Evolutionary conservation across 1,140 invertebrate species (phyloP).

Genomic region (Caenorhabditis inopinata): DNA sequence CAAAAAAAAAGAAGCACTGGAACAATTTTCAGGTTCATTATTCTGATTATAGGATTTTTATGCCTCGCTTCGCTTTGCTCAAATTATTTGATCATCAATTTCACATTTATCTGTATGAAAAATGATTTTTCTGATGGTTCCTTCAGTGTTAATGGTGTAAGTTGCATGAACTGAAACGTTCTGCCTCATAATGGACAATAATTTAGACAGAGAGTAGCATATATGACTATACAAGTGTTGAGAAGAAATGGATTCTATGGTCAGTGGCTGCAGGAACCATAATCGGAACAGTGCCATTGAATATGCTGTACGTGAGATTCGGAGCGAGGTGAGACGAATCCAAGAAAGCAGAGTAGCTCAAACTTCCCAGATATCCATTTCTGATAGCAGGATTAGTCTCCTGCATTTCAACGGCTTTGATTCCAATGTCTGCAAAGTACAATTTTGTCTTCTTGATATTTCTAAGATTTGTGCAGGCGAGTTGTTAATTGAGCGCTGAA

Average conservation of each 20-base stretch:
- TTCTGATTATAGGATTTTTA: background rate
- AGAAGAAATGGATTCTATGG: conserved; percentile 36
- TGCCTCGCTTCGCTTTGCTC: conserved; percentile 23
- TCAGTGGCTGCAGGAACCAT: conserved; percentile 30
- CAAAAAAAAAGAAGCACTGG: too few relatives aligned
- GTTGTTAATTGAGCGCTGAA: background rate
- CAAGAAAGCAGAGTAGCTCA: background rate
- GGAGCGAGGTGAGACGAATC: conserved; percentile 1
- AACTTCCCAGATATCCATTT: conserved; percentile 27
- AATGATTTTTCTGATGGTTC: background rate
- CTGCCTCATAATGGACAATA: too few relatives aligned
- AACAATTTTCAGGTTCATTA: background rate
- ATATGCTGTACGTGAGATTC: conserved; percentile 15
- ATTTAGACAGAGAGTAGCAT: background rate
- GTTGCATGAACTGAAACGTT: background rate
- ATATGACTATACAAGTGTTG: background rate
- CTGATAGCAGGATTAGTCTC: conserved; percentile 2
- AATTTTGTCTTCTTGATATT: background rate
- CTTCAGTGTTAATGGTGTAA: background rate
- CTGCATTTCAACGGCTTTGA: background rate
- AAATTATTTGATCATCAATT: conserved; percentile 38
- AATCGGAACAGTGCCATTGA: conserved; percentile 15
- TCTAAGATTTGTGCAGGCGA: conserved; percentile 28
- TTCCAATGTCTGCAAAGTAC: background rate
- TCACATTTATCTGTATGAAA: conserved; percentile 40